Evolutionary conservation across 2,888 invertebrate species (phyloP).

Genomic region (Diadegma fenestrale): DNA sequence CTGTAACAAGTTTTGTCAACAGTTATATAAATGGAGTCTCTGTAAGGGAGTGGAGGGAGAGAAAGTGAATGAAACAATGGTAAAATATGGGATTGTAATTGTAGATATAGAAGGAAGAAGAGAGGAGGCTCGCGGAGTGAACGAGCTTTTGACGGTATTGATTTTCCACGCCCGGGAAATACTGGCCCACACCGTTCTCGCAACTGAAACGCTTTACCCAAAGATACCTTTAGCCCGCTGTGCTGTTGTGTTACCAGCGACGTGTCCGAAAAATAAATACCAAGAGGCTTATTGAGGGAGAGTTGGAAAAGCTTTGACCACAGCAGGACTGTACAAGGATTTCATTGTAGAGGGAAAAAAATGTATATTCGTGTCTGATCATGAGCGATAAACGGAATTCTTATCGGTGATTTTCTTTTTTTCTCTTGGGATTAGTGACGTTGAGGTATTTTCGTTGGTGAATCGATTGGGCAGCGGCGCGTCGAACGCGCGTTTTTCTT

Average conservation of each 20-base stretch:
- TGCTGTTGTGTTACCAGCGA: slow-evolving; percentile 44
- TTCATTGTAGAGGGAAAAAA: not conserved
- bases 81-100: slow-evolving; percentile 43
- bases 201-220: slow-evolving; percentile 75
- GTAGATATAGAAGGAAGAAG: slow-evolving; percentile 49
- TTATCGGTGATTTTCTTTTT: slow-evolving; percentile 25
- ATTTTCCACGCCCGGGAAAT: slow-evolving; percentile 80
- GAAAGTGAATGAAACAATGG: slow-evolving; percentile 42
- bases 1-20: slow-evolving; percentile 11
- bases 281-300: not conserved
- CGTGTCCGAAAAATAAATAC: not conserved
- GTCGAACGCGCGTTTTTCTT: slow-evolving; percentile 5
- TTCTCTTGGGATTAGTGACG: slow-evolving; percentile 17
- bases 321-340: not conserved
- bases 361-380: not conserved
- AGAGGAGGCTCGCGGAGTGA: slow-evolving; percentile 66
- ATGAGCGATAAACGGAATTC: not conserved
- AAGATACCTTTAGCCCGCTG: slow-evolving; percentile 53
- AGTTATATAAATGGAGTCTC: slow-evolving; percentile 4
- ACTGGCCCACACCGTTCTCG: slow-evolving; percentile 76
- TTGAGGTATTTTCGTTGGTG: slow-evolving; percentile 28
- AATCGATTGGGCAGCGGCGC: slow-evolving; percentile 38
- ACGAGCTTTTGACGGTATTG: slow-evolving; percentile 81
- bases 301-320: not conserved
- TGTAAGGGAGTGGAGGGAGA: slow-evolving; percentile 17